Percentiles rank a stretch among this genome's conserved stretches.
These are phyloP conservation scores for Anniella stebbinsi DNA, from an alignment of 2,797 vertebrate genomes.

Conservation along the genomic window DNA sequence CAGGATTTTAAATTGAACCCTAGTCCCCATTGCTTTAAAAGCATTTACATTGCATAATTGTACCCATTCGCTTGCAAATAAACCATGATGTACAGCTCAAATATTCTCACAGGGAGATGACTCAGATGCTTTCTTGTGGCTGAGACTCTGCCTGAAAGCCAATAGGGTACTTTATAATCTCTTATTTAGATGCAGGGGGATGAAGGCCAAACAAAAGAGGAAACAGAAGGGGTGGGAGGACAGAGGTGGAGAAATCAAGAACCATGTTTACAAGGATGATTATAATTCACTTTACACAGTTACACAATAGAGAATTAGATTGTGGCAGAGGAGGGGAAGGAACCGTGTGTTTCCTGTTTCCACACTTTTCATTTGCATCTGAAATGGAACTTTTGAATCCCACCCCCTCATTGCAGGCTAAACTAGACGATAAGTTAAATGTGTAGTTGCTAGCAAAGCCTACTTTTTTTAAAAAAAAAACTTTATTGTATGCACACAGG, in stretches of 20 bases:
- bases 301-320: neutral
- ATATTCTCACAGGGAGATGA: conserved; percentile 71
- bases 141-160: conserved; percentile 62
- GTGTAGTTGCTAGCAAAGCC: no score
- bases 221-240: neutral
- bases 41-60: conserved; percentile 81
- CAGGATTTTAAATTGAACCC: conserved; percentile 79
- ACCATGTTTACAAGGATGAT: conserved; percentile 21
- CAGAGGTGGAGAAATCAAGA: conserved; percentile 34
- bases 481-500: no score
- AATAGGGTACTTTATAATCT: conserved; percentile 65
- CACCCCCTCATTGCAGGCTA: no score
- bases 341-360: neutral
- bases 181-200: conserved; percentile 39
- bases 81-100: conserved; percentile 75
- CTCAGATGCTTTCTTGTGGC: conserved; percentile 65
- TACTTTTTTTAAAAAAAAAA: no score
- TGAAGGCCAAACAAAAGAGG: conserved; percentile 37
- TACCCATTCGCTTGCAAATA: conserved; percentile 75
- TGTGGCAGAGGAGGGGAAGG: neutral
- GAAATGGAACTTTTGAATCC: neutral
- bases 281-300: conserved; percentile 33
- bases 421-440: no score
- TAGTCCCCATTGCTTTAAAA: conserved; percentile 78
- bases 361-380: neutral